phyloP scores from a whole-genome alignment of 2,113 vertebrate genomes.

The Petromus typicus region DNA sequence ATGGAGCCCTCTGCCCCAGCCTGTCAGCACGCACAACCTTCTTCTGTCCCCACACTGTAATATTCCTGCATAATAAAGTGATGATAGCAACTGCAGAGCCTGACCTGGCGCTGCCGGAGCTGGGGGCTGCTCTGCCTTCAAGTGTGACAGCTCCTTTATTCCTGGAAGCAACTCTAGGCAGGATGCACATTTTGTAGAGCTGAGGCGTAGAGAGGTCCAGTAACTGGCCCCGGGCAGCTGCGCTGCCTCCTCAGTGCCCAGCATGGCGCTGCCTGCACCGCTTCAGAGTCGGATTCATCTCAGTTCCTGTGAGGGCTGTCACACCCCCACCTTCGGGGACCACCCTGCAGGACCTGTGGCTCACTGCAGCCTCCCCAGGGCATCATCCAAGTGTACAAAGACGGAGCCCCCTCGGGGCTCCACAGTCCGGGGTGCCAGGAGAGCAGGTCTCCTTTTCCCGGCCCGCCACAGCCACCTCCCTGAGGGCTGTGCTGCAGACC shows the following conservation, averaged over 20 bases:
- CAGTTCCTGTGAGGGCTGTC: neutral
- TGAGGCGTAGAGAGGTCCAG: neutral
- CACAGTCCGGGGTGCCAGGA: too few relatives aligned
- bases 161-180: neutral
- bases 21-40: neutral
- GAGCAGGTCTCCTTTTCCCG: too few relatives aligned
- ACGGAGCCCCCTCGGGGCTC: conserved; percentile 86
- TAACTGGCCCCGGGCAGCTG: neutral
- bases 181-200: neutral
- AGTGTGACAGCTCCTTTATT: neutral
- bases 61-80: too few relatives aligned
- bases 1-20: neutral
- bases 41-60: neutral
- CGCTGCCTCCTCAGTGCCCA: neutral
- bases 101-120: too few relatives aligned
- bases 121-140: neutral
- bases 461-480: too few relatives aligned
- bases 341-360: neutral
- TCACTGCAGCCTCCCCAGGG: conserved; percentile 84
- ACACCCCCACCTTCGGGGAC: neutral
- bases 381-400: conserved; percentile 86
- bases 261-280: rapidly evolving
- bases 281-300: neutral
- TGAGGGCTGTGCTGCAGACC: neutral
- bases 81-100: neutral